Base-by-base conservation (phyloP, 2,888 invertebrate species). In the Oxytorus armatus region DNA sequence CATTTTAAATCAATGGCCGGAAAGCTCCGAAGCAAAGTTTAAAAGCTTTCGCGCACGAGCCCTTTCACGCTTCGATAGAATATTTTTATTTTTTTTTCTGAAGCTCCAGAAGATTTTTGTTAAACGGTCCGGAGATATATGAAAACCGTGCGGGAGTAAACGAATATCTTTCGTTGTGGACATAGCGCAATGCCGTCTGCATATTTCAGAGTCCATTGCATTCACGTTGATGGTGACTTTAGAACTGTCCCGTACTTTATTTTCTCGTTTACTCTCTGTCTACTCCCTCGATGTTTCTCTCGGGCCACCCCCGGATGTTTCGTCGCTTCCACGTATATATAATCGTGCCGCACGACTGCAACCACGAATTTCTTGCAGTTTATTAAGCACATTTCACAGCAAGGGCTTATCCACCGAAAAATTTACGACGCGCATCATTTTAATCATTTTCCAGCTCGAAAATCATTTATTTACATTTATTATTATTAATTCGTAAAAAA, bases 151-250 rank as follows among this genome's bases (percentile, higher is more conserved):
- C 10, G 29, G 42, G n/a, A n/a, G 42, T 69, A 29, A 18, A 44
- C 25, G 69, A 69, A 79, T 57, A 69, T 75, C 36, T 36, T 59
- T 51, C 36, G 69, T 75, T 69, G 84, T 83, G 79, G 80, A 85
- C 84, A 82, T 69, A 84, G 79, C 81, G 77, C 80, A 73, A 84
- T 84, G 77, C 83, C 76, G 85, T 84, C 84, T 84, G 83, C 85
- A 85, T 85, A 85, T 85, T 85, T 85, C 65, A 85, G 81, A 77
- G 70, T 78, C 81, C 79, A 76, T 83, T 81, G 82, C 82, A 85
- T 85, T 83, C 82, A 84, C 76, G 68, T 59, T 66, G 39, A 36
- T 18, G 55, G 51, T 55, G 63, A 68, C 57, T 55, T 10, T 16
- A 8, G 25, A 25, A 23, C 2, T 14, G 23, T 23, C 33, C 61